Evolutionary conservation across 2,113 vertebrate species (phyloP), one percentile per base, ranked within the genome.

Genomic region (Syrmaticus mikado): DNA sequence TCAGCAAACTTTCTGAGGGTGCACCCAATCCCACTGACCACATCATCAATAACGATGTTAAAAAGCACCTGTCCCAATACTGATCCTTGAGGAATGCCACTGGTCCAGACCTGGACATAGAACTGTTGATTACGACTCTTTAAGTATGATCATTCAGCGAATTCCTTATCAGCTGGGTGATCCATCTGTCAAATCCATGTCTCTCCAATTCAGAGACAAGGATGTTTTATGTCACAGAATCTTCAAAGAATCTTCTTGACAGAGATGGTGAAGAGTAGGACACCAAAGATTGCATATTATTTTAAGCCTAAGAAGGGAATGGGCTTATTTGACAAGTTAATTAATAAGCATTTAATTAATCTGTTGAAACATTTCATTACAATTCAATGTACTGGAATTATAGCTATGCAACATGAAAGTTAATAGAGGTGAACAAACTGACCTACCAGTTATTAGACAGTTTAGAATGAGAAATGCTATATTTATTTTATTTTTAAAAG

Each of bases 281-380:
- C 43, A 57, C 1, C 34, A 86, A 77, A 85, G 72, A 74, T 3
- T 2, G 2, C 46, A 67, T 15, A 55, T 17, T 34, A 70, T 70
- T 85, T 87, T 32, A 91, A 82, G 27, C 14, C 80, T 62, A 87
- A 87, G 85, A 90, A 66, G 60, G 8, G 13, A 43, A 65, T 15
- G 58, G 53, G 52, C 90, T 95, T 90, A 94, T 96, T 95, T 86
- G 43, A 79, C 22, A 83, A 67, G 25, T 55, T 86, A 72, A 68
- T 7, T 74, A 75, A 25, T 43, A 85, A 52, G 25, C 38, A 90
- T 73, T 85, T 67, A 3, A 52, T 72, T 80, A 83, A 52, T n/a
- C 41, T 52, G 61, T 68, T 41, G 82, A 85, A 92, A 85, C 21
- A 62, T 18, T 60, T 87, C 15, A 58, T 85, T 57, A 74, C 11